Conservation (phyloP, 2,797 vertebrate genomes). For the Carduelis carduelis region DNA sequence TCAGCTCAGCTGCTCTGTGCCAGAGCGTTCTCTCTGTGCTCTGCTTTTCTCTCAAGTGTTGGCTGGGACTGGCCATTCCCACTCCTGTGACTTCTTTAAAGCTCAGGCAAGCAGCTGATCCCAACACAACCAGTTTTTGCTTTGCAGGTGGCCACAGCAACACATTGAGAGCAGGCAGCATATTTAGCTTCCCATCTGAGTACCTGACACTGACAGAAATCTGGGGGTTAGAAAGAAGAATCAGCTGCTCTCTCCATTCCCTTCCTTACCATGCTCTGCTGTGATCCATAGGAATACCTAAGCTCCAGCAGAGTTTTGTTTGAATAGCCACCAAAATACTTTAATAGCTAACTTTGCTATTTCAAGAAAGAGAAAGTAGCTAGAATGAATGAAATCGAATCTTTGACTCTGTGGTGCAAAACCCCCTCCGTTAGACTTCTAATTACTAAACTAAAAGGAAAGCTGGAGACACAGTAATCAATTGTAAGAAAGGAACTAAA, state of each 20-base stretch:
- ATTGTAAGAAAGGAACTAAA: not conserved
- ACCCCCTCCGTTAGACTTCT: not conserved
- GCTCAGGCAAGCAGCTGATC: not conserved
- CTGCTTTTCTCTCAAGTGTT: accelerated
- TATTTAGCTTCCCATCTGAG: not conserved
- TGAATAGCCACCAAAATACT: not conserved
- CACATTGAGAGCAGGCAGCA: not conserved
- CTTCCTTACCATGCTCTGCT: not conserved
- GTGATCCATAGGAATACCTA: not conserved
- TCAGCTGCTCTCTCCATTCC: not conserved
- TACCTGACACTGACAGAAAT: not conserved
- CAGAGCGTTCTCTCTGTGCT: not conserved
- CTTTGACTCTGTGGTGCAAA: not conserved
- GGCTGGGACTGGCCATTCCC: accelerated
- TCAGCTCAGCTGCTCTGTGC: not conserved
- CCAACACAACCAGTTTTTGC: not conserved
- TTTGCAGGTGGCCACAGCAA: not conserved
- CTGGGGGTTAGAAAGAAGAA: not conserved
- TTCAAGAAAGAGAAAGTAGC: not conserved
- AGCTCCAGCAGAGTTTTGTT: not conserved
- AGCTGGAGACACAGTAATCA: not conserved
- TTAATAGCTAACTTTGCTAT: not conserved
- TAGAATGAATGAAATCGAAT: not conserved
- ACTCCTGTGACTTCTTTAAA: not conserved
- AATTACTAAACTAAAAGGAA: not conserved